A percentile compares a stretch with the other conserved stretches of the same genome.
phyloP scores from a whole-genome alignment of 2,888 invertebrate species.

The Aphrophora alni region DNA sequence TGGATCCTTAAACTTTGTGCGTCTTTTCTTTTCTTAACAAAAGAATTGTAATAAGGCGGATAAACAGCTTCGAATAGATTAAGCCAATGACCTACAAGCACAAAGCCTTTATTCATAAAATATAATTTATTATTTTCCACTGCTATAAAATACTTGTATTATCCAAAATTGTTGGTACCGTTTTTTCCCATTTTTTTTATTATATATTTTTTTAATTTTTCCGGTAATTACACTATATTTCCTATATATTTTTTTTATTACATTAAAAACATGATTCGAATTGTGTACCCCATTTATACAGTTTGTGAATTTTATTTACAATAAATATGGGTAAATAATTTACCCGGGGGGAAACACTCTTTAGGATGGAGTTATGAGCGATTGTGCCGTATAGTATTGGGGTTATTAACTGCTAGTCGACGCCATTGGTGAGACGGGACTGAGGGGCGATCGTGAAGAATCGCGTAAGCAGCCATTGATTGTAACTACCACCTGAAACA shows the following conservation, averaged over 20 bases:
- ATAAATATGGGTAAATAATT: neutral
- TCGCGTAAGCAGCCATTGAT: slow-evolving; percentile 90
- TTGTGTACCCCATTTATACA: slow-evolving; percentile 7
- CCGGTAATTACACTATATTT: neutral
- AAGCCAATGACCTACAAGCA: slow-evolving; percentile 29
- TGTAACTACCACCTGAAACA: slow-evolving; percentile 72
- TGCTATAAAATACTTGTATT: slow-evolving; percentile 37
- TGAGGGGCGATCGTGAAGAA: slow-evolving; percentile 82
- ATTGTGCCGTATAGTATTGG: slow-evolving; percentile 9
- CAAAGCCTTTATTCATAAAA: slow-evolving; percentile 38
- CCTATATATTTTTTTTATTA: neutral
- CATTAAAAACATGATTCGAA: slow-evolving; percentile 37
- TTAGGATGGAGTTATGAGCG: slow-evolving; percentile 12
- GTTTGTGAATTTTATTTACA: slow-evolving; percentile 7
- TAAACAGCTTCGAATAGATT: slow-evolving; percentile 29
- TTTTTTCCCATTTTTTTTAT: neutral
- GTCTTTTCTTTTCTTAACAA: neutral
- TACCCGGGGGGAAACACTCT: neutral
- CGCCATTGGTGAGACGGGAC: slow-evolving; percentile 83
- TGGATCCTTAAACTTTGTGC: neutral
- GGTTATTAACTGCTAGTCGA: slow-evolving; percentile 85
- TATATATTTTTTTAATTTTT: neutral
- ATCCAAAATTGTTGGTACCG: slow-evolving; percentile 27
- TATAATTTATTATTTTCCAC: slow-evolving; percentile 36
- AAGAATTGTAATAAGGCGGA: neutral